A percentile compares a stretch with the other conserved stretches of the same genome.
phyloP scores from a whole-genome alignment of 1,140 invertebrate species.

The Atta colombica region DNA sequence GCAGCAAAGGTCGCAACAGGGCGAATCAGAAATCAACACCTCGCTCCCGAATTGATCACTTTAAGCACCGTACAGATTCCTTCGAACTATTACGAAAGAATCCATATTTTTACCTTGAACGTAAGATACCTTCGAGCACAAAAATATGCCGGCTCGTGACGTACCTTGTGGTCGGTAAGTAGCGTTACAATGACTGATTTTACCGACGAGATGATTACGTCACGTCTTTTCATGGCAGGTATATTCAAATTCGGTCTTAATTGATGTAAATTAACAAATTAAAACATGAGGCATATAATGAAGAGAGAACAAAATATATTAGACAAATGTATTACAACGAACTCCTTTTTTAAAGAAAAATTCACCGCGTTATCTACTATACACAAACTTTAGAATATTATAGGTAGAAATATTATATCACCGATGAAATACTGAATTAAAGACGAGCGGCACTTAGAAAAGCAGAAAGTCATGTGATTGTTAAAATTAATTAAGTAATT shows the following conservation, averaged over 20 bases:
- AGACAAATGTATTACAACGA: not conserved
- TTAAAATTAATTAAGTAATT: too few species aligned
- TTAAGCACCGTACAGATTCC: constrained; percentile 19
- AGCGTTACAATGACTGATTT: not conserved
- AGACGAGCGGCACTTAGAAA: too few species aligned
- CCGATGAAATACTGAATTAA: too few species aligned
- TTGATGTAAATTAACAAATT: not conserved
- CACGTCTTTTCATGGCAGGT: not conserved
- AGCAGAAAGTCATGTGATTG: too few species aligned
- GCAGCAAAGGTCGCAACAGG: constrained; percentile 50
- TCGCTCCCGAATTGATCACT: not conserved
- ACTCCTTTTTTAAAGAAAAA: not conserved
- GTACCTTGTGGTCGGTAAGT: not conserved
- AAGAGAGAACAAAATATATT: not conserved
- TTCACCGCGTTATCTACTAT: not conserved
- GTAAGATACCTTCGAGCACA: not conserved
- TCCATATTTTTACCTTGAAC: constrained; percentile 19
- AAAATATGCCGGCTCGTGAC: constrained; percentile 8
- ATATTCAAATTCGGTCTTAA: not conserved
- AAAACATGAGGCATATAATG: not conserved
- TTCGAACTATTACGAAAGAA: not conserved
- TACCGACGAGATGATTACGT: not conserved
- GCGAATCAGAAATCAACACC: not conserved
- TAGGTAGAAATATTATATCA: not conserved
- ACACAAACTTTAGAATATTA: not conserved